phyloP scores from a whole-genome alignment of 1,140 invertebrate species.

The Drosophila serrata region DNA sequence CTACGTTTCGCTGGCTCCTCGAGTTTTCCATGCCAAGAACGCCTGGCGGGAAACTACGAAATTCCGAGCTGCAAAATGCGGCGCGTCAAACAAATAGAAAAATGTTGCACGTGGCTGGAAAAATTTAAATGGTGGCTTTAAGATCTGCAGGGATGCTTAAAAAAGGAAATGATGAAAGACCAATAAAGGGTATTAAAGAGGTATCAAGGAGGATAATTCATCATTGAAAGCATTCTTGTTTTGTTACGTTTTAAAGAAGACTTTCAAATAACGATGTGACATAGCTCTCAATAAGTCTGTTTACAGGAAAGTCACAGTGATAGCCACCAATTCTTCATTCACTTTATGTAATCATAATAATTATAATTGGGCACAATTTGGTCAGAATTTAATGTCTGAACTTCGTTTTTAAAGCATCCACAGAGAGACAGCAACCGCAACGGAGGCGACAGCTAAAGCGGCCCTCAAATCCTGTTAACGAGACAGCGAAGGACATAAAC shows the following conservation, averaged over 20 bases:
- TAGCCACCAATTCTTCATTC: background rate
- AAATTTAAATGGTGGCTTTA: constrained; percentile 44
- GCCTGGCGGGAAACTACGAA: constrained; percentile 21
- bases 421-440: constrained; percentile 13
- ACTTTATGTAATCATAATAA: background rate
- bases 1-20: constrained; percentile 53
- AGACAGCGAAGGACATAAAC: constrained; percentile 67
- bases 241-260: background rate
- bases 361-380: background rate
- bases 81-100: constrained; percentile 64
- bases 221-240: too few species aligned
- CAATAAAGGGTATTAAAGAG: background rate
- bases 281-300: too few species aligned
- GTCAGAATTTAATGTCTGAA: constrained; percentile 1
- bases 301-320: background rate
- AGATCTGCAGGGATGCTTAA: background rate
- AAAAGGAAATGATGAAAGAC: background rate
- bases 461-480: constrained; percentile 50
- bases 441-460: constrained; percentile 25
- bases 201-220: background rate
- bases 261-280: background rate
- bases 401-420: constrained; percentile 17
- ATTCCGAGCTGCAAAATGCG: constrained; percentile 41
- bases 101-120: constrained; percentile 60
- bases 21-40: constrained; percentile 28